Conservation (phyloP, 2,888 invertebrate genomes). For the Herminia tarsipennalis region DNA sequence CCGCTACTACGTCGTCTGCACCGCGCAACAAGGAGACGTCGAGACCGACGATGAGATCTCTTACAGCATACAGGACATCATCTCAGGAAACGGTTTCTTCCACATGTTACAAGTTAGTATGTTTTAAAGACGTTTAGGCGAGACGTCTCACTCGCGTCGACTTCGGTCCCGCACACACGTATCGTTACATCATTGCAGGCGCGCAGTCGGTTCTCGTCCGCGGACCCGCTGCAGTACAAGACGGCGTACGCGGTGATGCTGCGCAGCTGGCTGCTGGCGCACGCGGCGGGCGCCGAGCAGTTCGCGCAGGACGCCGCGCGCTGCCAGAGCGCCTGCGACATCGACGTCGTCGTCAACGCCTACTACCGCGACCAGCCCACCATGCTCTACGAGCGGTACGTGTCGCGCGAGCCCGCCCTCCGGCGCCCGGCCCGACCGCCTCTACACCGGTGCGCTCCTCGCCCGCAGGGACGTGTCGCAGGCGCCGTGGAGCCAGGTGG, state of each 20-base stretch:
- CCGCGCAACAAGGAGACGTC: neutral
- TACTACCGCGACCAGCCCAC: slow-evolving; percentile 63
- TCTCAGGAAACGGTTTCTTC: slow-evolving; percentile 58
- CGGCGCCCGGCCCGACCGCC: slow-evolving; percentile 39
- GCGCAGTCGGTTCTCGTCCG: slow-evolving; percentile 6
- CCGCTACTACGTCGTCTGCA: neutral
- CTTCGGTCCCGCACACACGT: no score
- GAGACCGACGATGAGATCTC: neutral
- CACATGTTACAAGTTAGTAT: slow-evolving; percentile 60
- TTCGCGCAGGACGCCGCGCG: slow-evolving; percentile 10
- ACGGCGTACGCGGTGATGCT: slow-evolving; percentile 42
- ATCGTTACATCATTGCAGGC: slow-evolving; percentile 34
- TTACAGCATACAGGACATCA: slow-evolving; percentile 33
- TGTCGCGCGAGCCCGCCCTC: neutral
- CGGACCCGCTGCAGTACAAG: slow-evolving; percentile 11
- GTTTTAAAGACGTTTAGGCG: no score
- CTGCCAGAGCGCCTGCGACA: slow-evolving; percentile 29
- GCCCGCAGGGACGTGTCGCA: slow-evolving; percentile 36
- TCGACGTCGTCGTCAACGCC: slow-evolving; percentile 62
- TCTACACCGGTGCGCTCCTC: neutral
- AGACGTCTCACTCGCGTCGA: no score
- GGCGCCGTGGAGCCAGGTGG: slow-evolving; percentile 42
- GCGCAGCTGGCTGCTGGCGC: slow-evolving; percentile 46
- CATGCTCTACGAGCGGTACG: slow-evolving; percentile 77
- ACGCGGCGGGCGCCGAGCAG: slow-evolving; percentile 23